Evolutionary conservation across 1,140 invertebrate species (phyloP), one percentile per base, ranked within the genome.

Genomic region (Zaprionus inermis): DNA sequence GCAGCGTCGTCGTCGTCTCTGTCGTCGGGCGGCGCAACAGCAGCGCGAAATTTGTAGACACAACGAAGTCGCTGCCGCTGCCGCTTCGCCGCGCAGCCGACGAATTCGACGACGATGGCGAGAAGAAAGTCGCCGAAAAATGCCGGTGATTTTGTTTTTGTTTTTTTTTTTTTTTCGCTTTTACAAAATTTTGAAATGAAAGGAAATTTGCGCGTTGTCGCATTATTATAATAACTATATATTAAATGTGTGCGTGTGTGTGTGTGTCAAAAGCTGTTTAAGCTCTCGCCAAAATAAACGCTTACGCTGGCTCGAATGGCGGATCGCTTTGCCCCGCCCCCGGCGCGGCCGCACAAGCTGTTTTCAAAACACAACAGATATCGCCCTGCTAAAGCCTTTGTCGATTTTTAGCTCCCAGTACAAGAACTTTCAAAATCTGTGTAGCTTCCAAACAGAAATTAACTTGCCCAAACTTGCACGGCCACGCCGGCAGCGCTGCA

Each of bases 361-460:
- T 66, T 70, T 68, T 64, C 41, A 55, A 64, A 69, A 85, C 56
- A 76, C 74, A 76, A 36, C 63, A 77, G 41, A 77, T 71, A 91
- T 91, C 83, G 79, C 72, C 78, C 76, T 91, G 77, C 89, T 91
- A 91, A 91, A 91, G 89, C 89, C 80, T 89, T 89, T 80, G 81
- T 68, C 73, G 88, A 89, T 91, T 91, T 91, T 91, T 83, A 81
- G 89, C 89, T 80, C 89, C 89, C 84, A 91, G 84, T 73, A 91
- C 78, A 90, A 90, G 85, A 90, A 91, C 86, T 90, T 90, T 91
- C 82, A 90, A 90, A 82, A 89, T 80, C 86, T 88, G 85, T 88
- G 85, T 89, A 90, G 84, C 84, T 89, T 89, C 84, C 84, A 89
- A 90, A 81, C 77, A 65, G 44, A 86, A 88, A 83, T 89, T 86